Percentiles rank a stretch among this genome's conserved stretches.
phyloP scores from a whole-genome alignment of 2,797 vertebrate genomes.

The Pseudocheirus occidentalis region DNA sequence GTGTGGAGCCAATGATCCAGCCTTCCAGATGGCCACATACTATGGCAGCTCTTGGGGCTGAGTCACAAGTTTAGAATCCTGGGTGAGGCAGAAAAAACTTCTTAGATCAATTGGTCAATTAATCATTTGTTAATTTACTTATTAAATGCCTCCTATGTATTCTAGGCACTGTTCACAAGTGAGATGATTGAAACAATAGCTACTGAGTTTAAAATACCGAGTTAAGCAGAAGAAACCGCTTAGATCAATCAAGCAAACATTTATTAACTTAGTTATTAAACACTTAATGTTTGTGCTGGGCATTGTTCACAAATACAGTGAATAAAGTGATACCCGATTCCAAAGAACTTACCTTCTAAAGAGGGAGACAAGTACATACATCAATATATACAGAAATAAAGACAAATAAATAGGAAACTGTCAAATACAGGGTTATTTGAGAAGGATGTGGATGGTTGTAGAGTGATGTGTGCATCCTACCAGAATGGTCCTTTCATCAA shows the following conservation, averaged over 20 bases:
- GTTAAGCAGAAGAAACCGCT: constrained; percentile 50
- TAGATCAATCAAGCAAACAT: not conserved
- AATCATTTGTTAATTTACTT: not conserved
- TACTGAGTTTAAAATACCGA: constrained; percentile 14
- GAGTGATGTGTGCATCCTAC: constrained; percentile 31
- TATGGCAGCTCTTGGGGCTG: not conserved
- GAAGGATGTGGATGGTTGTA: not conserved
- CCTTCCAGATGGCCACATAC: constrained; percentile 51
- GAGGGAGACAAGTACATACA: not conserved
- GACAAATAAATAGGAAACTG: not conserved
- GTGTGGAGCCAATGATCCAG: not conserved
- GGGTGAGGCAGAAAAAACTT: constrained; percentile 53
- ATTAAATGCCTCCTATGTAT: not conserved
- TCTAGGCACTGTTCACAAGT: not conserved
- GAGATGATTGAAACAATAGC: not conserved
- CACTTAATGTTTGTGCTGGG: not conserved
- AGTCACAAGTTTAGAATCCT: constrained; percentile 32
- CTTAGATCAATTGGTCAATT: not conserved
- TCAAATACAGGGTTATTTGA: not conserved
- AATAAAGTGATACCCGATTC: not conserved
- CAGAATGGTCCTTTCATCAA: constrained; percentile 53
- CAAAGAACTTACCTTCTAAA: not conserved
- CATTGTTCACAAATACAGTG: not conserved
- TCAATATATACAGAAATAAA: not conserved
- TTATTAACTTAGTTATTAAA: not conserved